Percentiles rank a stretch among this genome's conserved stretches.
Conservation (phyloP, 1,140 invertebrate species). For the Lepidurus couesii region DNA sequence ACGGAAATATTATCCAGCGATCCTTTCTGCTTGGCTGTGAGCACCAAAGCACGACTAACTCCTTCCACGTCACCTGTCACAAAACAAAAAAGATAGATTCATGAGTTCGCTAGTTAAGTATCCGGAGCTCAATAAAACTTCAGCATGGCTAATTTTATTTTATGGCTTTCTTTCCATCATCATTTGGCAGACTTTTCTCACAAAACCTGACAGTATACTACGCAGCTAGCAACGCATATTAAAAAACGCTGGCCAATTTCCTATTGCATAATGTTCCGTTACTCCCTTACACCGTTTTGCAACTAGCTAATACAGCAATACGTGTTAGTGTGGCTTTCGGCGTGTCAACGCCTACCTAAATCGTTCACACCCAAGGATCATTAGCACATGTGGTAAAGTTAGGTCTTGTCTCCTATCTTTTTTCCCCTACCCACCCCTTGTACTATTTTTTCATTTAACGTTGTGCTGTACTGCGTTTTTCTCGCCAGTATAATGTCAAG, state of each 20-base stretch:
- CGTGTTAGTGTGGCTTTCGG: neutral
- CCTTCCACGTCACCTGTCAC: conserved; percentile 41
- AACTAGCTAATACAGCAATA: neutral
- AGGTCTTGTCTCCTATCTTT: neutral
- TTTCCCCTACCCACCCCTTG: neutral
- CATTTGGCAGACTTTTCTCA: no score
- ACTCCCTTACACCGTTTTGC: neutral
- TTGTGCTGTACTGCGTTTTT: neutral
- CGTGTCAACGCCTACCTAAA: conserved; percentile 12
- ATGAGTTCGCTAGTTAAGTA: no score
- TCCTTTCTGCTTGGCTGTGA: conserved; percentile 63
- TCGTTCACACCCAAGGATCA: neutral
- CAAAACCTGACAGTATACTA: no score
- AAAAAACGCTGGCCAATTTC: neutral
- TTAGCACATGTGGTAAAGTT: conserved; percentile 14
- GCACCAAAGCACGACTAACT: conserved; percentile 60
- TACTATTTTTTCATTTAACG: neutral
- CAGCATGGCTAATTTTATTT: no score
- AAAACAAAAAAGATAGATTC: no score
- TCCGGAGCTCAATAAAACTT: no score
- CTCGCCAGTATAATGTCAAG: neutral
- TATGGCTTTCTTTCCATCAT: no score
- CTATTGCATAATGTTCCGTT: neutral
- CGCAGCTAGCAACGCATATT: neutral
- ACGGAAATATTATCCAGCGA: conserved; percentile 83